These are phyloP conservation scores for Anomalospiza imberbis DNA, from an alignment of 2,797 vertebrate species.

Conservation along the genomic window DNA sequence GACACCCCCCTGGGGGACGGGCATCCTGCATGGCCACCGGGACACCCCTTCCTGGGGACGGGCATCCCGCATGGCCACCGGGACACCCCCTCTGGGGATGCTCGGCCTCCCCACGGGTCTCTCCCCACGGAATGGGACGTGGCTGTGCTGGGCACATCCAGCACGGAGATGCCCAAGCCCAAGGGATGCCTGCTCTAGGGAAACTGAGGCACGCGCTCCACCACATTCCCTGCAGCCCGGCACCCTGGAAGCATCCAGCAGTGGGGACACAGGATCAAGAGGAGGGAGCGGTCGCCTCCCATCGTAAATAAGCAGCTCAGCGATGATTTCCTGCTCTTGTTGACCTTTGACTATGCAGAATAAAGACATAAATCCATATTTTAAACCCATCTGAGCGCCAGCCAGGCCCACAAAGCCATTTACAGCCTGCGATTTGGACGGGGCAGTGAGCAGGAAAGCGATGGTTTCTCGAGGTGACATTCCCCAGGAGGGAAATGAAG, in stretches of 20 bases:
- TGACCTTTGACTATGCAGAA: constrained; percentile 69
- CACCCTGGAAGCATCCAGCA: neutral
- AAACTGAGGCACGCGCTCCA: neutral
- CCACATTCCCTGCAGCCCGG: accelerated
- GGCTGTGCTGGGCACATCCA: accelerated
- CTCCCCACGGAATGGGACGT: accelerated
- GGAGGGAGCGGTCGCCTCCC: neutral
- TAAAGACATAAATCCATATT: constrained; percentile 68
- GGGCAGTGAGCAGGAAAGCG: constrained; percentile 63
- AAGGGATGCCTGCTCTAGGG: neutral
- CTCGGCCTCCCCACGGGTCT: accelerated
- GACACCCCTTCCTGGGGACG: too few species aligned
- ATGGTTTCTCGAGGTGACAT: constrained; percentile 61
- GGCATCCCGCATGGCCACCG: too few species aligned
- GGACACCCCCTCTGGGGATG: neutral
- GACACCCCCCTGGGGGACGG: too few species aligned
- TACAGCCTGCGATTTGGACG: constrained; percentile 45
- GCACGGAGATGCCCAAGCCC: neutral
- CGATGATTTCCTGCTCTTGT: constrained; percentile 61
- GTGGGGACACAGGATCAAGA: neutral
- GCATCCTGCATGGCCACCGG: too few species aligned
- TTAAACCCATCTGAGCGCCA: constrained; percentile 50
- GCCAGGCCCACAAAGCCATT: constrained; percentile 55
- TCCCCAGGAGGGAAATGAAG: constrained; percentile 65
- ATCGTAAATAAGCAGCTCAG: constrained; percentile 51